phyloP scores from a whole-genome alignment of 2,888 invertebrate genomes.

The Drosophila subsilvestris region DNA sequence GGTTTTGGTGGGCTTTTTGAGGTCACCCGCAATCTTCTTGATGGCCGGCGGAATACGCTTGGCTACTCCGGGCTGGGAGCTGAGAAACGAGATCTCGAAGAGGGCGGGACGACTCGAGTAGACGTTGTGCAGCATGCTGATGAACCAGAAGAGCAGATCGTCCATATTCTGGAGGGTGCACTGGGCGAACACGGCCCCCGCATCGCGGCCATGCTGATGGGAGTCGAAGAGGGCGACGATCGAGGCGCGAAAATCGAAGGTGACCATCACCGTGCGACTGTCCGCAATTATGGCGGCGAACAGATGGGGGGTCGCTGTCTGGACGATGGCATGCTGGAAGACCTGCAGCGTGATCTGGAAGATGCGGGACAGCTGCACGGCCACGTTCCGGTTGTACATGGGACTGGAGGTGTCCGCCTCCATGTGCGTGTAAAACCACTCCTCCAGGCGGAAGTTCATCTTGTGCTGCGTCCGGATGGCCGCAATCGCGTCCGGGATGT shows the following conservation, averaged over 20 bases:
- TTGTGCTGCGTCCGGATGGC: constrained; percentile 82
- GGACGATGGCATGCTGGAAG: constrained; percentile 56
- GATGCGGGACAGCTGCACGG: constrained; percentile 71
- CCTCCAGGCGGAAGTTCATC: constrained; percentile 73
- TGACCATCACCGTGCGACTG: constrained; percentile 78
- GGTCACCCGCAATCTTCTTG: constrained; percentile 63
- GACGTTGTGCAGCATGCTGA: constrained; percentile 75
- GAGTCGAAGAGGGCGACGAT: constrained; percentile 79
- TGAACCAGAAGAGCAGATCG: constrained; percentile 76
- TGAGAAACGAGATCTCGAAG: constrained; percentile 79
- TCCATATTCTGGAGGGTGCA: constrained; percentile 66
- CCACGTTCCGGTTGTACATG: constrained; percentile 70
- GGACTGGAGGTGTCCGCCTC: constrained; percentile 72
- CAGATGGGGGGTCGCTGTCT: constrained; percentile 54
- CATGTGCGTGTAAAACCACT: constrained; percentile 82
- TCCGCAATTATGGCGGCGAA: constrained; percentile 81
- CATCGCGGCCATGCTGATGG: constrained; percentile 76
- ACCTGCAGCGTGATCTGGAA: constrained; percentile 76
- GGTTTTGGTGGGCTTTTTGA: constrained; percentile 57
- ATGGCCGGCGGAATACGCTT: constrained; percentile 71
- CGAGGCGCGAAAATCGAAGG: constrained; percentile 74
- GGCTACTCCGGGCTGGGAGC: constrained; percentile 71
- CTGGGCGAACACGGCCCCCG: constrained; percentile 79
- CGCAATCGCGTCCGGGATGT: constrained; percentile 85
- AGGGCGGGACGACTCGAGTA: constrained; percentile 76